Percentiles rank a stretch among this genome's conserved stretches.
Conservation (phyloP, 2,113 vertebrate genomes). For the Pterocles orientalis region DNA sequence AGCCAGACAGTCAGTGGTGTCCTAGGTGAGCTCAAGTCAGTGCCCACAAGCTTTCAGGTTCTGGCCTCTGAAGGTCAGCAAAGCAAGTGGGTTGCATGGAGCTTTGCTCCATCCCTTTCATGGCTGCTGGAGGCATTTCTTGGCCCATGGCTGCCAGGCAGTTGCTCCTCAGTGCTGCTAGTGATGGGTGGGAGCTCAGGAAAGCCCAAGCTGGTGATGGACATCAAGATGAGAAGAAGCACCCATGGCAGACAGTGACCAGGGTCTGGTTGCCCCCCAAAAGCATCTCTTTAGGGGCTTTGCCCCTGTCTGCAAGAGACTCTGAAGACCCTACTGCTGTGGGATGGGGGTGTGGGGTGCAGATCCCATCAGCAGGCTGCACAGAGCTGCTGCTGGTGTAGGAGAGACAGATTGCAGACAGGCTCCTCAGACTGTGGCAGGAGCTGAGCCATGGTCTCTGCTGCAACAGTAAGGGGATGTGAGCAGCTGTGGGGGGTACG, state of each 20-base stretch:
- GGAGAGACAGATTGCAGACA: neutral
- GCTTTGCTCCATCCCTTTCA: neutral
- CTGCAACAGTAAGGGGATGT: neutral
- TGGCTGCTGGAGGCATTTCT: neutral
- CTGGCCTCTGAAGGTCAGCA: neutral
- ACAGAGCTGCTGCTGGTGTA: neutral
- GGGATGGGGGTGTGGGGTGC: too few species aligned
- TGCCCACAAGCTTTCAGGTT: rapidly evolving
- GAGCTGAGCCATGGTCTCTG: neutral
- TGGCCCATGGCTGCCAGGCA: neutral
- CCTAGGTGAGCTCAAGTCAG: neutral
- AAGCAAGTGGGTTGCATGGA: neutral
- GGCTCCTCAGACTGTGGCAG: neutral
- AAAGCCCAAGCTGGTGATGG: neutral
- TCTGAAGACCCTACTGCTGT: rapidly evolving
- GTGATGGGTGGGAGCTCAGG: neutral
- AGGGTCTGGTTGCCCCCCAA: neutral
- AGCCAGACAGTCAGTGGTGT: rapidly evolving
- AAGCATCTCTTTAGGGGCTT: neutral
- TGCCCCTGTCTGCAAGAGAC: neutral
- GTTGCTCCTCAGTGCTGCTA: neutral
- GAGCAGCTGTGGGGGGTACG: neutral
- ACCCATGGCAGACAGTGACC: neutral
- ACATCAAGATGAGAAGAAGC: neutral
- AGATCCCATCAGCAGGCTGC: neutral